Evolutionary conservation across 2,797 vertebrate species (phyloP).

Genomic region (Rhinophrynus dorsalis): DNA sequence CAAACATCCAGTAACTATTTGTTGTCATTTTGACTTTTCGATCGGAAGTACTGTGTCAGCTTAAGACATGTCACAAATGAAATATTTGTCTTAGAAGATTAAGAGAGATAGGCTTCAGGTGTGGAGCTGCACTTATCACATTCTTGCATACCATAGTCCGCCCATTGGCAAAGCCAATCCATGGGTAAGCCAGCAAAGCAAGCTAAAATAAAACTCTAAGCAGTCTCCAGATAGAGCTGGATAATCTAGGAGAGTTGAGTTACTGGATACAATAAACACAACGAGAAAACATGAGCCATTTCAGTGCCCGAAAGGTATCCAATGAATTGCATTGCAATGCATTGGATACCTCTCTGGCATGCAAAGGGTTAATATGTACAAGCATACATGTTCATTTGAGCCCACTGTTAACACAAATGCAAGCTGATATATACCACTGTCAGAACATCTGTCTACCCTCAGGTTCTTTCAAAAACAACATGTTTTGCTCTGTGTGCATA

Average conservation of each 20-base stretch:
- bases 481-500: background rate
- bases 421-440: too few species aligned
- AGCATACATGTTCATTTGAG: too few species aligned
- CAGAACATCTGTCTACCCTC: too few species aligned
- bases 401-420: too few species aligned
- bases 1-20: slow-evolving; percentile 1
- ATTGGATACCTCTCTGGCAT: too few species aligned
- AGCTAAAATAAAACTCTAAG: background rate
- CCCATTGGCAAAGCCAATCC: background rate
- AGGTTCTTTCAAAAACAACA: background rate
- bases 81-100: slow-evolving; percentile 17
- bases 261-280: too few species aligned
- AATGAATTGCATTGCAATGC: too few species aligned
- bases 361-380: too few species aligned
- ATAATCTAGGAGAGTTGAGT: too few species aligned
- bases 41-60: slow-evolving; percentile 8
- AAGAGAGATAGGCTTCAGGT: slow-evolving; percentile 15
- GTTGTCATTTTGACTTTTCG: background rate
- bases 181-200: slow-evolving; percentile 3
- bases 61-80: background rate
- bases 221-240: too few species aligned
- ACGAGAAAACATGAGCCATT: too few species aligned
- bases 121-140: slow-evolving; percentile 7
- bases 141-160: background rate
- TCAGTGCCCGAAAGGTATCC: too few species aligned